Evolutionary conservation across 2,888 invertebrate genomes (phyloP), one percentile per base, ranked within the genome.

Genomic region (Dilophus febrilis): DNA sequence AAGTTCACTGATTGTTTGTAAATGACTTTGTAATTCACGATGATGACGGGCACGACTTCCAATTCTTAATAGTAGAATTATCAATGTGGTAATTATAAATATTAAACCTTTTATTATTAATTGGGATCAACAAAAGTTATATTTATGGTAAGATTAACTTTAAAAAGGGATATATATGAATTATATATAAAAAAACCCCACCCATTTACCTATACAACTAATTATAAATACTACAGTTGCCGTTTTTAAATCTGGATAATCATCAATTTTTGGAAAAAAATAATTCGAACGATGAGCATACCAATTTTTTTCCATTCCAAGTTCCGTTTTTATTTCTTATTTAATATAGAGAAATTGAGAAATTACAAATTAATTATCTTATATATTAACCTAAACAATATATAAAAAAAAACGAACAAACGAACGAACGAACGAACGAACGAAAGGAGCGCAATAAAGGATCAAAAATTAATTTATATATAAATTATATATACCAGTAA

Each of bases 261-360:
- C 66, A 44, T 74, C 72, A 42, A 68, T 70, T 59, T 76, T 77
- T 1, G 79, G 77, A 48, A 79, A 80, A 49, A 76, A 74, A 51
- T 78, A 79, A 51, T 79, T 79, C 1, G 78, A 74, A 42, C 74
- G 74, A 53, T 74, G 72, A 7, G 71, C 67, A 51, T 74, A 74
- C 70, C 76, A 74, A 44, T 68, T 63, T 22, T 71, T 65, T 49
- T 74, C 71, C 38, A 61, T 61, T 12, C n/a, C n/a, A n/a, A n/a
- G n/a, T n/a, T n/a, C n/a, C n/a, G n/a, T n/a, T n/a, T n/a, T n/a
- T n/a, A n/a, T n/a, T n/a, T n/a, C n/a, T n/a, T n/a, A n/a, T n/a
- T n/a, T n/a, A n/a, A n/a, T n/a, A n/a, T n/a, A n/a, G n/a, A n/a
- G n/a, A n/a, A n/a, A n/a, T n/a, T n/a, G n/a, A n/a, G n/a, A n/a